These are phyloP conservation scores for Delichon dasypus DNA, from an alignment of 2,797 vertebrate species.

Conservation along the genomic window DNA sequence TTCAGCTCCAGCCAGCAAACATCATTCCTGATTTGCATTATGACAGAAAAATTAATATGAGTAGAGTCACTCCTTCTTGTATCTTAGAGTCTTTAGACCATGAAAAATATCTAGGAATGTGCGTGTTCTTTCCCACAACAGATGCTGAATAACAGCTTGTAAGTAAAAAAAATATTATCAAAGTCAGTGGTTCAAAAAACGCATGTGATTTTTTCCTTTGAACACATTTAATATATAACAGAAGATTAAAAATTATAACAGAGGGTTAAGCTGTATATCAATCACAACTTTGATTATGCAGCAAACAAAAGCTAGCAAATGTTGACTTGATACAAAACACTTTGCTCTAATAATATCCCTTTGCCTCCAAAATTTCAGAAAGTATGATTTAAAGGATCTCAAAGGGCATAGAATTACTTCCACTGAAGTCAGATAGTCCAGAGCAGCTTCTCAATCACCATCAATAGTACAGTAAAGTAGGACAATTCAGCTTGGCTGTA, in stretches of 20 bases:
- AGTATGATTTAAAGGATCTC: neutral
- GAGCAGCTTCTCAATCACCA: neutral
- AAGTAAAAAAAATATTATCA: conserved; percentile 60
- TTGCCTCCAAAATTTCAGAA: neutral
- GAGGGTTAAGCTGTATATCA: conserved; percentile 46
- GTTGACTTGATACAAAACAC: neutral
- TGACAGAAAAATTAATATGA: conserved; percentile 44
- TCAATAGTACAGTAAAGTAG: neutral
- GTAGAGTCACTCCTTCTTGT: conserved; percentile 44
- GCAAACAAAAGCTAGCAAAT: conserved; percentile 32
- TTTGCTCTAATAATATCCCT: conserved; percentile 31
- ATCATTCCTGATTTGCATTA: conserved; percentile 58
- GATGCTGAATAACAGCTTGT: conserved; percentile 71
- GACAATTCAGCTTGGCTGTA: neutral
- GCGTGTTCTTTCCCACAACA: conserved; percentile 68
- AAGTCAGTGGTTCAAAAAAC: conserved; percentile 63
- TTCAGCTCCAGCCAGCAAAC: conserved; percentile 42
- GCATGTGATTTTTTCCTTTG: conserved; percentile 43
- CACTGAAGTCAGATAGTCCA: neutral
- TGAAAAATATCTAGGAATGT: conserved; percentile 51
- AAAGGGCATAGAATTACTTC: neutral
- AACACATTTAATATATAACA: conserved; percentile 44
- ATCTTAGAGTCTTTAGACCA: conserved; percentile 45
- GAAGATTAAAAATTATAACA: conserved; percentile 38
- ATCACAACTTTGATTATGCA: conserved; percentile 42